Conservation (phyloP, 1,140 invertebrate genomes). For the Aricia agestis region DNA sequence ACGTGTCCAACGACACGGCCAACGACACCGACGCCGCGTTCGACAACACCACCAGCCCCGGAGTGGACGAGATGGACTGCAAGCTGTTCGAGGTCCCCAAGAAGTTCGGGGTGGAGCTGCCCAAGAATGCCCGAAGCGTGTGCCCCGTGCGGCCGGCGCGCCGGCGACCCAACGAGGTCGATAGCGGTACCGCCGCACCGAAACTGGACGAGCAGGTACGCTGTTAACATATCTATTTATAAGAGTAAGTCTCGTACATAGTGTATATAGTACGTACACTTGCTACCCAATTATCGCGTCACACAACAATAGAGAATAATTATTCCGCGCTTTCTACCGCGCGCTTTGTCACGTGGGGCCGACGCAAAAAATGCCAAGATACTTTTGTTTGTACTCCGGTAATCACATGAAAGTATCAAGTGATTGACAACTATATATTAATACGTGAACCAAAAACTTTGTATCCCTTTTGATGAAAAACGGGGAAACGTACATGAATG, state of each 20-base stretch:
- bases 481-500: no score
- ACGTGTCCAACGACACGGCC: slow-evolving; percentile 83
- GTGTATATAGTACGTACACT: slow-evolving; percentile 23
- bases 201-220: slow-evolving; percentile 73
- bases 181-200: slow-evolving; percentile 70
- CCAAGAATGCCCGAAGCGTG: slow-evolving; percentile 55
- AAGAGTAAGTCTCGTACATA: slow-evolving; percentile 48
- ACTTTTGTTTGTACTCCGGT: slow-evolving; percentile 10
- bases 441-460: no score
- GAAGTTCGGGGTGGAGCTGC: slow-evolving; percentile 55
- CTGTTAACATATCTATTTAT: slow-evolving; percentile 61
- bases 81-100: slow-evolving; percentile 55
- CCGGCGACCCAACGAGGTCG: slow-evolving; percentile 67
- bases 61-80: slow-evolving; percentile 52
- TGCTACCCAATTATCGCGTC: slow-evolving; percentile 15
- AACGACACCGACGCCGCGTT: slow-evolving; percentile 62
- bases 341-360: slow-evolving; percentile 4
- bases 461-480: no score
- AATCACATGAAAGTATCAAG: slow-evolving; percentile 2
- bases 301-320: slow-evolving; percentile 17
- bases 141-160: slow-evolving; percentile 63
- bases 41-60: slow-evolving; percentile 42
- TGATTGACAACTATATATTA: no score
- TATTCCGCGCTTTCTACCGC: slow-evolving; percentile 12
- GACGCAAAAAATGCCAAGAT: slow-evolving; percentile 2